Base-by-base conservation (phyloP, 92 coral and sea anemone species). In the Palythoa grandiflora region DNA sequence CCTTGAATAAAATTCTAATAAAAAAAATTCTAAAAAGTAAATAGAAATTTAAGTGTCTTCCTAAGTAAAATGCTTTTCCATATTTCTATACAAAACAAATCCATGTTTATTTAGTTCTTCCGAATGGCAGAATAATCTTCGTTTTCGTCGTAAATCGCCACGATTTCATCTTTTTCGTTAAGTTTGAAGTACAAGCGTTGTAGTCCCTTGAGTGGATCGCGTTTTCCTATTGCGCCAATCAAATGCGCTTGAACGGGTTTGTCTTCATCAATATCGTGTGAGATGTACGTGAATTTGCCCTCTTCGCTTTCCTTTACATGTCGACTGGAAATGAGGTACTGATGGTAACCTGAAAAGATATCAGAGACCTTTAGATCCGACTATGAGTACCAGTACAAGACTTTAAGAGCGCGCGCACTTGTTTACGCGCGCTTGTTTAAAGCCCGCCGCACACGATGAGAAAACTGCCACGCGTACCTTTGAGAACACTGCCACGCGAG, bases 141-240 rank as follows among this genome's bases (percentile, higher is more conserved):
- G 13, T 81, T 81, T 71, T 81, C 86, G 17, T 81, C 86, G 35
- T 81, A 81, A 40, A 81, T 81, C 13, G 86, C 86, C 40, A 81
- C 48, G 63, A 81, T 81, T 1, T 50, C 40, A 28, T 81, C 35
- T 20, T 48, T 68, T 40, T 48, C 76, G 75, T 81, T 59, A 71
- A 81, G 75, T 51, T 81, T 81, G 60, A 81, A 65, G 47, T 81
- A 81, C 75, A 81, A 48, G 47, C 59, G 75, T 39, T 81, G 86
- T 1, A 81, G 28, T 44, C 86, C 86, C 63, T 81, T 81, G 14
- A 81, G 86, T 7, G 86, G 86, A 40, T 81, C 86, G 9, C 76
- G 75, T 15, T 21, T 81, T 40, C 86, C 86, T 7, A 13, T 39
- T 6, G 75, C 86, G 21, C 86, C 86, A 10, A 28, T 48, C 75